phyloP scores from a whole-genome alignment of 1,140 invertebrate species.

The Zaprionus inermis region DNA sequence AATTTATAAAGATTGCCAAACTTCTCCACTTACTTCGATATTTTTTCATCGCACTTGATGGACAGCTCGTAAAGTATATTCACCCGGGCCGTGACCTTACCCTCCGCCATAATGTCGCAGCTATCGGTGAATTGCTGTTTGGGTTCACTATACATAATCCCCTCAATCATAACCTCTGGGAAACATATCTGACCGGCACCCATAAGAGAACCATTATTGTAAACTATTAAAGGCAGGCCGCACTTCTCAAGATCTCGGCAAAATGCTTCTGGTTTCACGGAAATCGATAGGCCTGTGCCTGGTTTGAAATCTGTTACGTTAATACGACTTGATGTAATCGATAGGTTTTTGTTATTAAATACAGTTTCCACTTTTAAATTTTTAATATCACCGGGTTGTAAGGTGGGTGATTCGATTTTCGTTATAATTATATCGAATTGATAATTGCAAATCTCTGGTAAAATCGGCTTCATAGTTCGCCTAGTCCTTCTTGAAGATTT shows the following conservation, averaged over 20 bases:
- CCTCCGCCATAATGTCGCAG: neutral
- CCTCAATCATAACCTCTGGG: neutral
- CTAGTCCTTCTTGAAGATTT: no score
- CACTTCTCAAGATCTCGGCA: neutral
- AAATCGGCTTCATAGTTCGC: neutral
- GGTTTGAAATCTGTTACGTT: constrained; percentile 2
- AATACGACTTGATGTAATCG: constrained; percentile 9
- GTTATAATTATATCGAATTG: constrained; percentile 52
- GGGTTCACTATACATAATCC: neutral
- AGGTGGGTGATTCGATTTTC: neutral
- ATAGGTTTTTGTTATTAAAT: neutral
- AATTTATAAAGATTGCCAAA: neutral
- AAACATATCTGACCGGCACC: neutral
- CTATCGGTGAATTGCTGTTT: neutral
- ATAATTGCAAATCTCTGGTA: constrained; percentile 17
- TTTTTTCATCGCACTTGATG: neutral
- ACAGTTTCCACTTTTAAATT: neutral
- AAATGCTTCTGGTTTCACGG: neutral
- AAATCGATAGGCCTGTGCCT: neutral
- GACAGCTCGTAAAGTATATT: neutral
- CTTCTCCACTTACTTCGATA: neutral
- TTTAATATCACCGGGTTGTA: neutral
- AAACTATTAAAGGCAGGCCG: constrained; percentile 12
- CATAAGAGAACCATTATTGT: constrained; percentile 2
- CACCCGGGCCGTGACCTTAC: neutral